Base-by-base conservation (phyloP, 2,888 invertebrate genomes). In the Tenthredo scrophulariae region DNA sequence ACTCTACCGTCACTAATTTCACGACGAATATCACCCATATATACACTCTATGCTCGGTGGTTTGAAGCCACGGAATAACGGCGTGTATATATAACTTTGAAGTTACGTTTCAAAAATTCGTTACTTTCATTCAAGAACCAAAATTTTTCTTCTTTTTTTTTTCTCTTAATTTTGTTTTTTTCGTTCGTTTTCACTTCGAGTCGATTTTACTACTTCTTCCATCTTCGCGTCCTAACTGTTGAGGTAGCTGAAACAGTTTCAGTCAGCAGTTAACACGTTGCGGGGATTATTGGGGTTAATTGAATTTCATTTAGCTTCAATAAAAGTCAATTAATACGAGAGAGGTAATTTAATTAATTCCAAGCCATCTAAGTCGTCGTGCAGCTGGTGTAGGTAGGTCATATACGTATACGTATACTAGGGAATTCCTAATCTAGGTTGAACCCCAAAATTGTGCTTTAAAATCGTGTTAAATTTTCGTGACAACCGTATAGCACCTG, bases 231-330 rank as follows among this genome's bases (percentile, higher is more conserved):
- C 13, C 4, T 26, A 26, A 62, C 26, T 26, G 26, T 9, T 54
- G 54, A 29, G 72, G 40, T 74, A 10, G 43, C 22, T 43, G 5
- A 43, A 74, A 74, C 72, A 13, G 43, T 74, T 74, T 74, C 72
- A 74, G 62, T 58, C 80, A 62, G 80, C 80, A 80, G 80, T 80
- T 80, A 80, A 80, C 80, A 80, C 80, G 80, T 80, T 62, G 62
- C 58, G 62, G 37, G 80, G 80, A 80, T 80, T 80, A 80, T 80
- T 80, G 80, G 58, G 80, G 80, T 80, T 80, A 80, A 80, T 80
- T 80, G 80, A 80, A 80, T 80, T 80, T 80, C 80, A 80, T 80
- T 80, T 80, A 80, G 80, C 80, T 80, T 80, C 80, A 80, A 80
- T 80, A 80, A 80, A 80, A 80, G 80, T 80, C 80, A 80, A 80